These are phyloP conservation scores for Merluccius polli DNA, from an alignment of 2,797 vertebrate genomes.

Conservation along the genomic window DNA sequence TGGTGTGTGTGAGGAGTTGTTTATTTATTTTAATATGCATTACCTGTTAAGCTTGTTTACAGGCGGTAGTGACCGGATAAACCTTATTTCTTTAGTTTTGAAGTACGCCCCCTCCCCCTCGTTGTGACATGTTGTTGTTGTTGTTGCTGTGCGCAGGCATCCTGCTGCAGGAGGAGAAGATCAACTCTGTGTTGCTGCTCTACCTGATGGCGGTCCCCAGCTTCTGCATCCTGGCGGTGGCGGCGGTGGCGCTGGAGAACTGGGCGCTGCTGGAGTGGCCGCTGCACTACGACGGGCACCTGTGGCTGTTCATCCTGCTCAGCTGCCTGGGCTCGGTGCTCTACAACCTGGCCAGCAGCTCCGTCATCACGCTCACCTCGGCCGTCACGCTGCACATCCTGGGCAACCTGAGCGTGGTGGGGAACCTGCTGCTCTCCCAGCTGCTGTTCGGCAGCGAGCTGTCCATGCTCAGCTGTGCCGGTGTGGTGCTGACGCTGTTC, in stretches of 20 bases:
- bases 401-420: slow-evolving; percentile 90
- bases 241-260: slow-evolving; percentile 83
- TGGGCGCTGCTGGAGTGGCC: slow-evolving; percentile 76
- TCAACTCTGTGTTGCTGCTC: slow-evolving; percentile 88
- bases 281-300: slow-evolving; percentile 71
- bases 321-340: slow-evolving; percentile 94
- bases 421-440: slow-evolving; percentile 88
- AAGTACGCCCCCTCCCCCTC: neutral
- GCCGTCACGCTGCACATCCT: slow-evolving; percentile 95
- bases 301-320: slow-evolving; percentile 90
- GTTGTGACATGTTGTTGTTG: too few species aligned
- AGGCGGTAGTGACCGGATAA: neutral
- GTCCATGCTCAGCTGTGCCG: slow-evolving; percentile 83
- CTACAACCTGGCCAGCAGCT: slow-evolving; percentile 95
- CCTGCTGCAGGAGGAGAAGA: slow-evolving; percentile 88
- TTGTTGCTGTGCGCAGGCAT: slow-evolving; percentile 70
- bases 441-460: slow-evolving; percentile 86
- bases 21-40: too few species aligned
- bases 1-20: neutral
- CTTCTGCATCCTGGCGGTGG: slow-evolving; percentile 86
- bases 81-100: neutral
- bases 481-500: slow-evolving; percentile 80
- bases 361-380: slow-evolving; percentile 90
- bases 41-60: neutral
- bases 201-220: slow-evolving; percentile 95